phyloP scores from a whole-genome alignment of 1,140 invertebrate genomes.

The Drosophila jambulina region DNA sequence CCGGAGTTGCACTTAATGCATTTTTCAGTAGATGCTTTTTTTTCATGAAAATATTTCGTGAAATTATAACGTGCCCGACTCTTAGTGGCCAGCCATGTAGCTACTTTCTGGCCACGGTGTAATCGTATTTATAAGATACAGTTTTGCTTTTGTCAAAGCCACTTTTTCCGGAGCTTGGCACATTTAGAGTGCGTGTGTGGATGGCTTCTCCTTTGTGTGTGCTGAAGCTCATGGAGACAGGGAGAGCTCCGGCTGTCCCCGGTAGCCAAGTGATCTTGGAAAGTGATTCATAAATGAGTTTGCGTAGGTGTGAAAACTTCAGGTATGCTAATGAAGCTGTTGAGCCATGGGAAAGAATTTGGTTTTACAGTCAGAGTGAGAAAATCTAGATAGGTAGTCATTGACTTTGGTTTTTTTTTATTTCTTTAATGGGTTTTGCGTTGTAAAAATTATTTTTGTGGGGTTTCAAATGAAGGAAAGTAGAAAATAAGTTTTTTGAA shows the following conservation, averaged over 20 bases:
- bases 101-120: slow-evolving; percentile 24
- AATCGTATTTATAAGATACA: slow-evolving; percentile 80
- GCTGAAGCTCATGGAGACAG: slow-evolving; percentile 26
- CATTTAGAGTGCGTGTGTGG: slow-evolving; percentile 50
- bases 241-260: slow-evolving; percentile 17
- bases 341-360: slow-evolving; percentile 22
- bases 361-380: background rate
- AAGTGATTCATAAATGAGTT: slow-evolving; percentile 32
- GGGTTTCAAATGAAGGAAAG: background rate
- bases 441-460: background rate
- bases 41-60: slow-evolving; percentile 80
- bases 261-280: slow-evolving; percentile 9
- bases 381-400: slow-evolving; percentile 7
- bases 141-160: slow-evolving; percentile 59
- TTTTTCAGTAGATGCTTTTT: slow-evolving; percentile 80
- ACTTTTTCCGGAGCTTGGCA: slow-evolving; percentile 56
- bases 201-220: slow-evolving; percentile 18
- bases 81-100: slow-evolving; percentile 33
- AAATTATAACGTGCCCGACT: slow-evolving; percentile 74
- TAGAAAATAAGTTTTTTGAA: background rate
- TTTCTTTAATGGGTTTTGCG: background rate
- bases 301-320: slow-evolving; percentile 36
- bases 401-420: slow-evolving; percentile 2
- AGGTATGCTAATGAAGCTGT: slow-evolving; percentile 44
- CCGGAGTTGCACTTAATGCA: slow-evolving; percentile 69